These are phyloP conservation scores for Eupithecia vulgata DNA, from an alignment of 2,888 invertebrate species.

Conservation along the genomic window DNA sequence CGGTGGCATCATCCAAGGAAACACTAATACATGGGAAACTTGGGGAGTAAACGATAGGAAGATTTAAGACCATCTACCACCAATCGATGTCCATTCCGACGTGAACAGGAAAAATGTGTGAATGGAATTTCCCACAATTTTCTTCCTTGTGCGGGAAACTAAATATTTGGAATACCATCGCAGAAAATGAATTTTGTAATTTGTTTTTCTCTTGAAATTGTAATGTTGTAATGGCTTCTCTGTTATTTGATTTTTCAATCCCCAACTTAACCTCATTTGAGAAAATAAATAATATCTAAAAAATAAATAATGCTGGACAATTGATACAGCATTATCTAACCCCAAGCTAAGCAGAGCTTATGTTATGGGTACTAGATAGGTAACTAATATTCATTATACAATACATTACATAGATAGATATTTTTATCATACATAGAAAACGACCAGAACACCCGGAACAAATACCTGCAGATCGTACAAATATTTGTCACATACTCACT, in stretches of 20 bases:
- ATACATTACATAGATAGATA: too few relatives aligned
- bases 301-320: too few relatives aligned
- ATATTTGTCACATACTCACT: too few relatives aligned
- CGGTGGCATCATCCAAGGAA: constrained; percentile 1
- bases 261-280: neutral
- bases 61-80: constrained; percentile 12
- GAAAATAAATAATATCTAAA: neutral
- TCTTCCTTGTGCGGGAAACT: neutral
- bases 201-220: neutral
- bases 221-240: neutral
- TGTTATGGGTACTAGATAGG: too few relatives aligned
- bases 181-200: neutral
- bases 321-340: too few relatives aligned
- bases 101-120: neutral
- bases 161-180: neutral
- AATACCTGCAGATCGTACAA: too few relatives aligned
- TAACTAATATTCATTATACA: too few relatives aligned
- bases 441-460: too few relatives aligned
- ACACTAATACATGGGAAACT: constrained; percentile 7
- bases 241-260: neutral
- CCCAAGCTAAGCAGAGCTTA: too few relatives aligned
- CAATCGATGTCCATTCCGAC: constrained; percentile 16
- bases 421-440: too few relatives aligned
- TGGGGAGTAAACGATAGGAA: constrained; percentile 10
- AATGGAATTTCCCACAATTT: constrained; percentile 9